phyloP scores from a whole-genome alignment of 2,113 vertebrate species.

The Oenanthe melanoleuca region DNA sequence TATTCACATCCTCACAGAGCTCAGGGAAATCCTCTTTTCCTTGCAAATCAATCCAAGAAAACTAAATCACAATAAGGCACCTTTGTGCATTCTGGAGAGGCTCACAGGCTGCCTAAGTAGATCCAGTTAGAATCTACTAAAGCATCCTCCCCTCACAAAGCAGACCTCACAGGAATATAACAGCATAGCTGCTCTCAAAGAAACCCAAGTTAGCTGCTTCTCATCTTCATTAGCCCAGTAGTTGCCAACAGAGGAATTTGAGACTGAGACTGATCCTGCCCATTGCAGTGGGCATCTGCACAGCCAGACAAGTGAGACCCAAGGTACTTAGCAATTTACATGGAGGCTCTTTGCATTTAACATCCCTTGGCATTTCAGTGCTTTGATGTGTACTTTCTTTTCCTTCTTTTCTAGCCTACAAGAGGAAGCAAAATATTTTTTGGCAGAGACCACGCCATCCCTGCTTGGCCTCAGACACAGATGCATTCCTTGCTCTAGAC shows the following conservation, averaged over 20 bases:
- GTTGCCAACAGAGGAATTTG: not conserved
- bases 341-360: not conserved
- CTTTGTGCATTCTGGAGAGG: not conserved
- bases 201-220: not conserved
- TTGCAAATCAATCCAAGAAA: not conserved
- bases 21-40: slow-evolving; percentile 4
- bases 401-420: not conserved
- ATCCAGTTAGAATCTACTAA: not conserved
- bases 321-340: not conserved
- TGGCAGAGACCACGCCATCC: not conserved
- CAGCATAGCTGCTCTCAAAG: not conserved
- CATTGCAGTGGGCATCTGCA: not conserved
- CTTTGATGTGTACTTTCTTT: not conserved
- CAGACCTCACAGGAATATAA: not conserved
- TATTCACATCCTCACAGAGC: not conserved
- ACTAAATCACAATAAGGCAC: not conserved
- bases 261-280: not conserved
- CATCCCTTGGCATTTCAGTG: not conserved
- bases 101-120: not conserved
- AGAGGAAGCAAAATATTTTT: not conserved
- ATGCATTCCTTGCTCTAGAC: not conserved
- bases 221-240: not conserved
- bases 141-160: not conserved
- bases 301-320: not conserved
- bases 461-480: not conserved